These are phyloP conservation scores for Odocoileus hemionus DNA, from an alignment of 2,113 vertebrate species.

Conservation along the genomic window DNA sequence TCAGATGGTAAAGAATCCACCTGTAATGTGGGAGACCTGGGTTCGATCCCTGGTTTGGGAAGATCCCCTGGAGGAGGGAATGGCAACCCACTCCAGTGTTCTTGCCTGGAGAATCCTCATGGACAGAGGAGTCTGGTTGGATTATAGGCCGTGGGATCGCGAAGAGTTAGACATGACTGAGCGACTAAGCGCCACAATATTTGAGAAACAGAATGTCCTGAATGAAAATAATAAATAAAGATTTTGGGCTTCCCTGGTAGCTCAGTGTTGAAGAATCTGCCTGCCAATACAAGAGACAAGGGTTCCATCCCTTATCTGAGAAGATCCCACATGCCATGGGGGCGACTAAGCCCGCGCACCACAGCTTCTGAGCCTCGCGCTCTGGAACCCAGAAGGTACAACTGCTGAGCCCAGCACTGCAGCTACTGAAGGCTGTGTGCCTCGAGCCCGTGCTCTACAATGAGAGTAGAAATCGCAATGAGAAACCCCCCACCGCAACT, in stretches of 20 bases:
- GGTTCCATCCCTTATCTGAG: background rate
- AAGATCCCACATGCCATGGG: background rate
- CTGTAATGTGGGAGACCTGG: background rate
- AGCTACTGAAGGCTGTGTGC: background rate
- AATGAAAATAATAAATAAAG: background rate
- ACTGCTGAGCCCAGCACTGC: background rate
- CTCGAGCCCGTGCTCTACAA: background rate
- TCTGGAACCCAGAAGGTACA: background rate
- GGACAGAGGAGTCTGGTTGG: background rate
- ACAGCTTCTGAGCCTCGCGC: background rate
- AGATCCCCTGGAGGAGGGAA: background rate
- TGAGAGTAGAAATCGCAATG: accelerated
- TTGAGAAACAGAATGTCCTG: background rate
- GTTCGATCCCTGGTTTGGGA: background rate
- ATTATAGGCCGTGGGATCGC: accelerated
- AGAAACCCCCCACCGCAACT: background rate
- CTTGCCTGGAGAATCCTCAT: background rate
- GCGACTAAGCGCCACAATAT: background rate
- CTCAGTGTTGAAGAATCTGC: background rate
- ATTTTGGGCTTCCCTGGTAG: background rate
- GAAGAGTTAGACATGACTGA: background rate
- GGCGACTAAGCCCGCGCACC: accelerated
- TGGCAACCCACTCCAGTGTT: background rate
- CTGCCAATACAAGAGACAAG: background rate
- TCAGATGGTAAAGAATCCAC: background rate